phyloP scores from a whole-genome alignment of 1,140 invertebrate genomes.

The Panagrolaimus sp. region DNA sequence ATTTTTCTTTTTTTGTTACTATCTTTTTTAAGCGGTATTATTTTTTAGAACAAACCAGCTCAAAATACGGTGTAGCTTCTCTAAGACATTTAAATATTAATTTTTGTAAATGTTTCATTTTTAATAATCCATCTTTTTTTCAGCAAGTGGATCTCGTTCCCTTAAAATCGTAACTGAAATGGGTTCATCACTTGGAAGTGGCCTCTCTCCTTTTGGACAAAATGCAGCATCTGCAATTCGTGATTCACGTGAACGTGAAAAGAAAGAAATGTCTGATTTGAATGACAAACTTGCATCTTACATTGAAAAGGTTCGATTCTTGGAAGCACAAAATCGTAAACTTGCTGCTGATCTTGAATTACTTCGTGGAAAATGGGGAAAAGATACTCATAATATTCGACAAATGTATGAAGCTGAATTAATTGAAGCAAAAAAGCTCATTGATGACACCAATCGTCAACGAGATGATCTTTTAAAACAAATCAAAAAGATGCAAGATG shows the following conservation, averaged over 20 bases:
- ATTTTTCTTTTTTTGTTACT: no score
- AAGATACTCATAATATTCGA: conserved; percentile 60
- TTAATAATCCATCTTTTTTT: no score
- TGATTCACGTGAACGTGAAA: conserved; percentile 60
- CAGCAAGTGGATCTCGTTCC: conserved; percentile 25
- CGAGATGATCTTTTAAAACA: conserved; percentile 32
- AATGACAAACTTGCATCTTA: conserved; percentile 62
- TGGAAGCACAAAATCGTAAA: conserved; percentile 62
- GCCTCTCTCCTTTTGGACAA: conserved; percentile 47
- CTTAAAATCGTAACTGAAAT: conserved; percentile 53
- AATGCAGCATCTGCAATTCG: conserved; percentile 59
- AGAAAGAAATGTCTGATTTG: conserved; percentile 61
- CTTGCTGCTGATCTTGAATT: conserved; percentile 60
- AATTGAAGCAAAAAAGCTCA: conserved; percentile 41
- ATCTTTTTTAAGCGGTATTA: no score
- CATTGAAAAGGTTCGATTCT: conserved; percentile 62
- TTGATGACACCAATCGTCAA: conserved; percentile 40
- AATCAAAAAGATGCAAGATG: conserved; percentile 35
- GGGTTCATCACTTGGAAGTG: conserved; percentile 24
- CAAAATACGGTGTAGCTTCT: no score
- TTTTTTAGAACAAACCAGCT: no score
- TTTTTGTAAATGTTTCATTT: no score
- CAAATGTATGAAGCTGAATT: conserved; percentile 62
- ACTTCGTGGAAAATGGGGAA: conserved; percentile 60
- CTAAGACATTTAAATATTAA: no score